phyloP scores from a whole-genome alignment of 2,888 invertebrate species.

The Drosophila helvetica region DNA sequence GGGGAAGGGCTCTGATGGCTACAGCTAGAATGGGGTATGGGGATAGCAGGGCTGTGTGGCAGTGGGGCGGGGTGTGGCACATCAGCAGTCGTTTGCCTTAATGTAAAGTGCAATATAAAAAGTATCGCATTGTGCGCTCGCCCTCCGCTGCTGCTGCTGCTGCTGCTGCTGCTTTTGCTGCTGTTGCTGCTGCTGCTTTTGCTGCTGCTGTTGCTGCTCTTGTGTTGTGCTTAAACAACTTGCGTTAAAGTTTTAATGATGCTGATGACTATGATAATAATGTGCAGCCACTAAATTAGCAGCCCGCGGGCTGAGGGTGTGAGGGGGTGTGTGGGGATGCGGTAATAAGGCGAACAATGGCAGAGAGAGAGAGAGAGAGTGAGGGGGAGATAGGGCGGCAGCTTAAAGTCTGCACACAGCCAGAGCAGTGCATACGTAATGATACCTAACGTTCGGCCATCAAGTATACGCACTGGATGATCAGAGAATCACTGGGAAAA shows the following conservation, averaged over 20 bases:
- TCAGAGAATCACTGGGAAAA: not conserved
- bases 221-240: conserved; percentile 66
- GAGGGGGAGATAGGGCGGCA: not conserved
- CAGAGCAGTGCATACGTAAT: conserved; percentile 23
- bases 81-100: conserved; percentile 67
- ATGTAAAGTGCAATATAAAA: conserved; percentile 79
- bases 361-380: not conserved
- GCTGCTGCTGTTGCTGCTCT: conserved; percentile 17
- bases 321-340: no score
- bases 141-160: conserved; percentile 31
- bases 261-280: conserved; percentile 80
- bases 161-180: conserved; percentile 11
- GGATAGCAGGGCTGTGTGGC: not conserved
- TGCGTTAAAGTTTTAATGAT: conserved; percentile 77
- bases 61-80: conserved; percentile 17
- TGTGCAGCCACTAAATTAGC: conserved; percentile 80
- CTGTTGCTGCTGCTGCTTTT: conserved; percentile 25
- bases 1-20: not conserved
- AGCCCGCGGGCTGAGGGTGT: conserved; percentile 38
- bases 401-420: conserved; percentile 21
- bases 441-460: conserved; percentile 7
- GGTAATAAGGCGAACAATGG: conserved; percentile 29
- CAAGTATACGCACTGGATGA: conserved; percentile 2
- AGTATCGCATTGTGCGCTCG: conserved; percentile 64
- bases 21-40: not conserved